Evolutionary conservation across 2,888 invertebrate genomes (phyloP).

Genomic region (Tillus elongatus): DNA sequence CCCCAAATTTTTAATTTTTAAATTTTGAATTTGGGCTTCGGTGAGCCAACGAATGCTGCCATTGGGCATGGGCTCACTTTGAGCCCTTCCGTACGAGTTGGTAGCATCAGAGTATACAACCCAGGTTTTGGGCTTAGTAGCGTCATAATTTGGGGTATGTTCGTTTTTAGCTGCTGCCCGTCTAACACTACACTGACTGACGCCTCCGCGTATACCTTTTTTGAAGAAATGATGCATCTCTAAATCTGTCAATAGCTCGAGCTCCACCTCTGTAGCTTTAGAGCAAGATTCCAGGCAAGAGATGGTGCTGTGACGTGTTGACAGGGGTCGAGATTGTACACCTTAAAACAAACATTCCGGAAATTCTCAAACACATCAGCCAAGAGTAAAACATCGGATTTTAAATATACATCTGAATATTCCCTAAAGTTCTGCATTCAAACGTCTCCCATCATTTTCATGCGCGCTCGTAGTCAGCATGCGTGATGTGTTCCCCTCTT

Average conservation of each 20-base stretch:
- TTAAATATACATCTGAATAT: constrained; percentile 33
- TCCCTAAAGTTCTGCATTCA: constrained; percentile 28
- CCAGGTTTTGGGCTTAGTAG: constrained; percentile 20
- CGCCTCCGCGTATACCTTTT: constrained; percentile 12
- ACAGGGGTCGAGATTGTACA: constrained; percentile 23
- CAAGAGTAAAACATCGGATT: constrained; percentile 33
- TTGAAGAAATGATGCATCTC: constrained; percentile 13
- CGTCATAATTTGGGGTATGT: constrained; percentile 27
- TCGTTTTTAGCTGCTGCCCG: constrained; percentile 19
- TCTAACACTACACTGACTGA: constrained; percentile 7
- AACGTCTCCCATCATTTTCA: constrained; percentile 30
- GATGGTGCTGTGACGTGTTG: background rate
- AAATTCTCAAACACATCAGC: constrained; percentile 36
- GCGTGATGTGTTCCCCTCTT: constrained; percentile 20
- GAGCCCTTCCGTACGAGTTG: constrained; percentile 25
- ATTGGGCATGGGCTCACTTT: constrained; percentile 25
- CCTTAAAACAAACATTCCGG: constrained; percentile 22
- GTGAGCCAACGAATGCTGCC: constrained; percentile 24
- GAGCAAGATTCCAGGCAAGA: background rate
- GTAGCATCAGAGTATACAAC: constrained; percentile 28
- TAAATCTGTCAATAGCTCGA: constrained; percentile 15
- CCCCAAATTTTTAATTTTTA: constrained; percentile 13
- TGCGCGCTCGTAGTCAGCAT: constrained; percentile 31
- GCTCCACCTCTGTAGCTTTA: constrained; percentile 1
- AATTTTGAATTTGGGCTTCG: constrained; percentile 12